Conservation (phyloP, 35 echinoderm and acorn worm genomes). For the Strongylocentrotus purpuratus region DNA sequence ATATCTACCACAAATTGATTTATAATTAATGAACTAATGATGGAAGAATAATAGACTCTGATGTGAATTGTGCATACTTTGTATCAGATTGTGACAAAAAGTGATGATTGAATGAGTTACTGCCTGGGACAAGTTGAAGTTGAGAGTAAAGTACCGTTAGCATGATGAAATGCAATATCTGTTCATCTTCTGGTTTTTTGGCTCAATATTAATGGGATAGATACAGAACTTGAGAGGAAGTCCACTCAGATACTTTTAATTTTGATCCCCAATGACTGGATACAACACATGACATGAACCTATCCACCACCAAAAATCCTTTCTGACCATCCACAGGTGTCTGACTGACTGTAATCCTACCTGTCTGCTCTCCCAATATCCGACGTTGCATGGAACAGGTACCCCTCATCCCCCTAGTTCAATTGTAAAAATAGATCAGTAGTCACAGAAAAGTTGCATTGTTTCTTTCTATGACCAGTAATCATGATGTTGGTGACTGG, state of each 20-base stretch:
- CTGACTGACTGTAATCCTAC: not conserved
- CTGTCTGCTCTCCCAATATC: not conserved
- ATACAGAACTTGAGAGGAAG: not conserved
- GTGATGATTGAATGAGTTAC: not conserved
- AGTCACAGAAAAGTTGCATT: not conserved
- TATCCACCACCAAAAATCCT: not conserved
- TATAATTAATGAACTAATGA: no score
- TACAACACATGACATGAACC: not conserved
- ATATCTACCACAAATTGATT: no score
- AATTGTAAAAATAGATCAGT: constrained; percentile 1
- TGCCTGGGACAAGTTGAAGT: not conserved
- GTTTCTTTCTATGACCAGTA: not conserved
- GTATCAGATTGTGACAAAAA: not conserved
- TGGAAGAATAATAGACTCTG: not conserved
- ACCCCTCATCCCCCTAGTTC: not conserved
- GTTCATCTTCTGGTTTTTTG: not conserved
- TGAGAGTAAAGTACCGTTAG: not conserved
- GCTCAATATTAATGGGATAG: not conserved
- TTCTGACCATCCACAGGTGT: constrained; percentile 1
- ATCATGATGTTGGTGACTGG: not conserved
- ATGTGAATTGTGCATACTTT: not conserved
- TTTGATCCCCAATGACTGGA: not conserved
- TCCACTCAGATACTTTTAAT: not conserved
- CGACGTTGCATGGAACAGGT: not conserved
- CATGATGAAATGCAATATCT: not conserved